Base-by-base conservation (phyloP, 2,888 invertebrate genomes). In the Horisme vitalbata region DNA sequence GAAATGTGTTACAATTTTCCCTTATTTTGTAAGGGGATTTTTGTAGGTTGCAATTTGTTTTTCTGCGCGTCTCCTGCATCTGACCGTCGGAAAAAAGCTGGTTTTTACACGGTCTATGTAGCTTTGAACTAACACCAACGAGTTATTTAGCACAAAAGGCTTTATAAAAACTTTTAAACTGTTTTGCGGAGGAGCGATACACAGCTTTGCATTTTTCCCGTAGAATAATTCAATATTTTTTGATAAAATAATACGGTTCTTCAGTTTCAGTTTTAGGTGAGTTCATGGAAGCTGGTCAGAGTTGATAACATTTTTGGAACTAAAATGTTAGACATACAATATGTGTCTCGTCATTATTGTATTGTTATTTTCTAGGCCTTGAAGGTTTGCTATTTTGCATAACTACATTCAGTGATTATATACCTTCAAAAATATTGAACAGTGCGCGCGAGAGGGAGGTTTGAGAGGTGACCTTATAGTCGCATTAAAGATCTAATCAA, bases 141-240 rank as follows among this genome's bases (percentile, higher is more conserved):
- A 41, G 31, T 35, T 46, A 30, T 45, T 45, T 37, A 30, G 15
- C 35, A 35, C 23, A 36, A 36, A 21, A 13, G 23, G 21, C n/a
- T n/a, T n/a, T n/a, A n/a, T n/a, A n/a, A n/a, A 13, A 24, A 28
- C 35, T 18, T 46, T 39, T 23, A 30, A 41, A 35, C 30, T 30
- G 31, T 30, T 43, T 43, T 43, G 41, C 11, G 34, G 26, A 20
- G 41, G 35, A 26, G 41, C 45, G 45, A 32, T 41, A 46, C 35
- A 35, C 10, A 21, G 35, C 26, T 41, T 45, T 37, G 26, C 20
- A 46, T 30, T 41, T 41, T 11, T 31, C 26, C 46, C 26, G 14
- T 14, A 21, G 32, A 41, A 24, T 35, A 35, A 39, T 35, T 39
- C 27, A 12, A 21, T 24, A 31, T 31, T 36, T 41, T 41, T n/a